Conservation (phyloP, 2,113 vertebrate species). For the Cercocebus atys region DNA sequence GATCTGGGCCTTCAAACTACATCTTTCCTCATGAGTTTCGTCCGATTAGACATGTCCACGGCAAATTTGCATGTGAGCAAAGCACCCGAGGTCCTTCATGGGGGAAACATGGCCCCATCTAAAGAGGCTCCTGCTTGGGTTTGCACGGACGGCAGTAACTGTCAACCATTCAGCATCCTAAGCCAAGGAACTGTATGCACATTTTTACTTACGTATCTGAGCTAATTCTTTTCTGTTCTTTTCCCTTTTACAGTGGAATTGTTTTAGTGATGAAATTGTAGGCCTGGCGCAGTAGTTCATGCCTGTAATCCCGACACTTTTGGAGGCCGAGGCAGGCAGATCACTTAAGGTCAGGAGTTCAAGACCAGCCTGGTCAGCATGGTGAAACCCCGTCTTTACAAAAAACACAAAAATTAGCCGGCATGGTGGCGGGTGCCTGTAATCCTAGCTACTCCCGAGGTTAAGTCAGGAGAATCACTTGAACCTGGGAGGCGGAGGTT, state of each 20-base stretch:
- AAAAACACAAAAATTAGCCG: too few relatives aligned
- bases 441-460: too few relatives aligned
- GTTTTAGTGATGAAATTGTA: background rate
- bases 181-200: background rate
- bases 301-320: too few relatives aligned
- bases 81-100: accelerated
- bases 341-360: too few relatives aligned
- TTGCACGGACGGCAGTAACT: accelerated
- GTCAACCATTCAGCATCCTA: accelerated
- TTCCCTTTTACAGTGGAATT: background rate
- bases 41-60: background rate
- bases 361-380: too few relatives aligned
- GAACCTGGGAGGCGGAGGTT: too few relatives aligned
- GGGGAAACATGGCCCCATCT: background rate
- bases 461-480: too few relatives aligned
- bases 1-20: background rate
- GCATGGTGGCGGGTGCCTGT: too few relatives aligned
- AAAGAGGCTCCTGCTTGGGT: accelerated
- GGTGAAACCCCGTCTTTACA: too few relatives aligned
- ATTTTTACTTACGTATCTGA: background rate
- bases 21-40: accelerated
- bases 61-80: background rate
- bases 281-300: too few relatives aligned
- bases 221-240: background rate
- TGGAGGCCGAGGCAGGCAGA: too few relatives aligned